Base-by-base conservation (phyloP, 64 coral and sea anemone species). In the Montipora foliosa region DNA sequence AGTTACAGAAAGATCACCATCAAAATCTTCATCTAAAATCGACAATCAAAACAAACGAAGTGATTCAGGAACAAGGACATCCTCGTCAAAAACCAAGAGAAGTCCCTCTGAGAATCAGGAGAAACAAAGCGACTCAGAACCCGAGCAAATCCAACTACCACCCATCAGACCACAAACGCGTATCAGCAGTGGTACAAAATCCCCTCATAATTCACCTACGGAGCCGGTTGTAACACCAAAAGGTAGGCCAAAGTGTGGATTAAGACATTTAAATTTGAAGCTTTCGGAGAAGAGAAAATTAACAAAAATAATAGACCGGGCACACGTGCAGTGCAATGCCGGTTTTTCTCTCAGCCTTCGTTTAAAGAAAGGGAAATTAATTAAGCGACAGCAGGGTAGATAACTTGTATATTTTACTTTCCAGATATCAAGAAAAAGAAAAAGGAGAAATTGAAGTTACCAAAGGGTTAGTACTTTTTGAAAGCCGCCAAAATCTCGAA, bases 341-440 rank as follows among this genome's bases (percentile, higher is more conserved):
- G 53, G 53, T 57, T 11, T 57, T 57, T 57, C 53, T 57, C 53
- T 6, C 11, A 57, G 53, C 53, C 53, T 8, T 57, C 11, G 53
- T 57, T 8, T 1, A 37, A 57, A 57, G 53, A 57, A 57, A 57
- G 53, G 53, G 11, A 57, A 57, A 8, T 57, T 8, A 57, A 57
- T 11, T 11, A 57, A 11, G 53, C 53, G 2, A 8, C 3, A 16
- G 8, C 14, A 16, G 4, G 0, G 61, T 64, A 64, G 14, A 64
- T 64, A 64, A 64, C 61, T 64, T 64, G 1, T 15, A 64, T 64
- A 3, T 14, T 64, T 11, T 51, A 49, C 12, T 70, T 10, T 20
- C n/a, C 60, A 86, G 82, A 86, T 50, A 49, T 69, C 45, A 68
- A 86, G 67, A 49, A 72, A 20, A 64, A 86, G 82, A 72, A 86